Conservation (phyloP, 2,113 vertebrate genomes). For the Canis aureus region DNA sequence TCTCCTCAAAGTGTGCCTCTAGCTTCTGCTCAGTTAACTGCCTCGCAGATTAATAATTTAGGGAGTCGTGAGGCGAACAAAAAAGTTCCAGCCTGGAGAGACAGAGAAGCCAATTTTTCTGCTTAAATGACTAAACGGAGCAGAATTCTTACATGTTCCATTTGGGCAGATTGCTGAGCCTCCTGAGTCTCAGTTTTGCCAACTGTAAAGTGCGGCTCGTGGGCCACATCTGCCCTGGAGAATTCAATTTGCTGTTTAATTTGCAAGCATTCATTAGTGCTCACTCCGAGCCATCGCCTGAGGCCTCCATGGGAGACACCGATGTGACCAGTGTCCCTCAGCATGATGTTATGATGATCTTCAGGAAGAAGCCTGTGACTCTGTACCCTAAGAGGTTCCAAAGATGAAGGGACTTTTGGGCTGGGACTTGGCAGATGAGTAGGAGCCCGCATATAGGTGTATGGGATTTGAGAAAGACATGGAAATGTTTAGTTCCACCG, state of each 20-base stretch:
- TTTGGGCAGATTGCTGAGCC: not conserved
- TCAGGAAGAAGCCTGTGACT: not conserved
- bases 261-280: not conserved
- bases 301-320: not conserved
- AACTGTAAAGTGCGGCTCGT: not conserved
- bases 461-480: not conserved
- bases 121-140: not conserved
- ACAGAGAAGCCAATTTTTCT: not conserved
- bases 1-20: not conserved
- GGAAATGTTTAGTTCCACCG: not conserved
- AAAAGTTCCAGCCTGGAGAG: not conserved
- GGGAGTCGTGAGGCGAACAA: not conserved
- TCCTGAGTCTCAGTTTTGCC: not conserved
- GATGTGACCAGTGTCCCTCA: not conserved
- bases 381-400: not conserved
- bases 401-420: not conserved
- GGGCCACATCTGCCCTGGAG: not conserved
- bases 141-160: not conserved
- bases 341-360: not conserved
- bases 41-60: slow-evolving; percentile 49
- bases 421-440: not conserved
- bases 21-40: slow-evolving; percentile 13
- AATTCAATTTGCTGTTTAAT: not conserved
- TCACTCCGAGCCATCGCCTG: not conserved
- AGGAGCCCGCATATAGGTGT: not conserved